Evolutionary conservation across 64 coral and sea anemone genomes (phyloP), one percentile per base, ranked within the genome.

Genomic region (Stichodactyla mertensii): DNA sequence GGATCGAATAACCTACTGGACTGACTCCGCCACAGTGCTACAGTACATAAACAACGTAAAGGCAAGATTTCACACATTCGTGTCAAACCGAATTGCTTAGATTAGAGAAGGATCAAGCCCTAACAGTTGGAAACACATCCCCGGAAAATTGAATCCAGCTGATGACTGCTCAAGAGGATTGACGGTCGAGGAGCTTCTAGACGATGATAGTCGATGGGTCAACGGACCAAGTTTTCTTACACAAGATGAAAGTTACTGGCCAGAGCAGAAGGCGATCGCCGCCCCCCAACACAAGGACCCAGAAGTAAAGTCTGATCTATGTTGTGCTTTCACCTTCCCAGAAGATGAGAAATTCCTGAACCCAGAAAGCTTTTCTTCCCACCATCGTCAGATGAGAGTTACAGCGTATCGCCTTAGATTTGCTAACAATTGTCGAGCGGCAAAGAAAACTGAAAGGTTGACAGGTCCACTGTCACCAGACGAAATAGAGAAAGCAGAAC

Each of bases 1-100:
- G 52, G 31, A 24, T 56, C 54, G 60, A 1, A 26, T 78, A 28
- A 67, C 78, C 10, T 93, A 71, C 61, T 93, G 87, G 87, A 93
- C 82, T 55, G 83, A 93, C 59, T 86, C 71, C 2, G 83, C 53
- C 22, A 80, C 84, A 16, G 92, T 89, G 56, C 55, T 93, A 64
- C 67, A 86, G 45, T 93, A 89, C 83, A 69, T 89, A 64, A 53
- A 77, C 28, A 89, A 89, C 16, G 31, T 61, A 28, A 89, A 19
- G 53, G 55, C 51, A 86, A 80, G 87, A 5, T 93, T 89, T 64
- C 82, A 86, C 82, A 93, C 91, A 16, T 93, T 93, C 77, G 83
- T 89, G 10, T 79, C 89, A n/a, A 90, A 90, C 52, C 23, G 89
- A 84, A 53, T 90, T 15, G 74, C 89, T 52, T 51, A 90, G 59